phyloP scores from a whole-genome alignment of 2,113 vertebrate genomes.

The Hiodon alosoides region DNA sequence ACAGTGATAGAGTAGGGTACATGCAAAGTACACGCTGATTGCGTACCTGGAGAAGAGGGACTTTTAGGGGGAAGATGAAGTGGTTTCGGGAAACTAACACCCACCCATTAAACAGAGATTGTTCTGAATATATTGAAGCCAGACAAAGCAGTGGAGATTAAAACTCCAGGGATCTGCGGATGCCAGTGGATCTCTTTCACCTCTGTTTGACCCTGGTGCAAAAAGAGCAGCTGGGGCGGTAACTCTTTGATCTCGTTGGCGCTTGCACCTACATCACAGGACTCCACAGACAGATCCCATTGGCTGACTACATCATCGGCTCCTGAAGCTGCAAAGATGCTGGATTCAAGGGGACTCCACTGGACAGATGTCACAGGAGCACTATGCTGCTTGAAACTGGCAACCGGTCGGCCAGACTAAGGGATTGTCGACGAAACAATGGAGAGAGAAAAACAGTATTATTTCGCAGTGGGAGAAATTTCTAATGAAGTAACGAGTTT shows the following conservation, averaged over 20 bases:
- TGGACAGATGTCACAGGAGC: slow-evolving; percentile 82
- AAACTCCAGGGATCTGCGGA: slow-evolving; percentile 70
- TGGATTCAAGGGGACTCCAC: slow-evolving; percentile 79
- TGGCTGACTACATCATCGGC: slow-evolving; percentile 81
- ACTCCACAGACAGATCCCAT: slow-evolving; percentile 86
- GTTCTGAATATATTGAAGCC: slow-evolving; percentile 86
- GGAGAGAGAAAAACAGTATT: neutral
- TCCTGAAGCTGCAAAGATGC: slow-evolving; percentile 77
- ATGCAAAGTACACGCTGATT: neutral
- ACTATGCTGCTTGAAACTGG: slow-evolving; percentile 84
- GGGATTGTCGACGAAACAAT: neutral
- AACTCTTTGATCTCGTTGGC: slow-evolving; percentile 59
- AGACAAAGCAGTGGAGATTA: slow-evolving; percentile 77
- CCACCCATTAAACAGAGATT: slow-evolving; percentile 65
- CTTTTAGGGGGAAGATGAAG: neutral
- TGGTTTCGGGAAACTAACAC: neutral
- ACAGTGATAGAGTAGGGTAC: neutral
- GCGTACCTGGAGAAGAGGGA: neutral
- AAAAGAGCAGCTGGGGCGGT: slow-evolving; percentile 81
- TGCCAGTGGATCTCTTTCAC: slow-evolving; percentile 90
- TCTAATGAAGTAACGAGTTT: no score
- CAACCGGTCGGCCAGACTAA: slow-evolving; percentile 70
- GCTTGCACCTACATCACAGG: slow-evolving; percentile 60
- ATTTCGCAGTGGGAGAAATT: no score
- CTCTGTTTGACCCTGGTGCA: slow-evolving; percentile 85